Conservation (phyloP, 2,113 vertebrate genomes). For the Sorex fumeus region DNA sequence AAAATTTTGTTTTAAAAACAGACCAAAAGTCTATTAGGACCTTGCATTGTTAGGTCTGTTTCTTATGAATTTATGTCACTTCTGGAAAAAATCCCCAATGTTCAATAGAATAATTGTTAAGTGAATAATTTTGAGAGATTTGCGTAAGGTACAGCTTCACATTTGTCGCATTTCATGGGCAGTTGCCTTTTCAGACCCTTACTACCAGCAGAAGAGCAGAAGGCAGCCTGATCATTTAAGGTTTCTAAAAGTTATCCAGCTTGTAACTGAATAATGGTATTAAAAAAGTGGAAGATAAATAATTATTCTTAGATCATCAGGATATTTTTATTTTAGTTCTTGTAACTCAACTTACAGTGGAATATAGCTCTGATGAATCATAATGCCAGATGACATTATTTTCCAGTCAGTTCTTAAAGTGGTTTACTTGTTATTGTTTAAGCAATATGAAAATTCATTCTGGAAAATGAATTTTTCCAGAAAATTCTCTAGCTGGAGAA, state of each 20-base stretch:
- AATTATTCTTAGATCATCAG: slow-evolving; percentile 67
- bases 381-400: slow-evolving; percentile 55
- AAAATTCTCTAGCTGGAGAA: no score
- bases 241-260: slow-evolving; percentile 43
- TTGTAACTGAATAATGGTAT: slow-evolving; percentile 56
- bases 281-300: slow-evolving; percentile 48
- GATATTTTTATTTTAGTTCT: slow-evolving; percentile 59
- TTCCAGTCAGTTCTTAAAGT: slow-evolving; percentile 27
- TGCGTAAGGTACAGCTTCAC: background rate
- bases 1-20: slow-evolving; percentile 61
- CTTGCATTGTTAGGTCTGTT: slow-evolving; percentile 14
- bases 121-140: slow-evolving; percentile 36
- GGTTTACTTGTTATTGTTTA: slow-evolving; percentile 52
- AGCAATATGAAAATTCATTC: slow-evolving; percentile 58
- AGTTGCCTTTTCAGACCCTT: slow-evolving; percentile 34
- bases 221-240: slow-evolving; percentile 36
- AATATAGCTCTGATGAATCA: slow-evolving; percentile 31
- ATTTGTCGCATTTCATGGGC: background rate
- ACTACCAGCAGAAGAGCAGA: background rate
- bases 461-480: background rate
- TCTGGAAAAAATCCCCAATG: slow-evolving; percentile 24
- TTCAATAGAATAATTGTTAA: slow-evolving; percentile 44
- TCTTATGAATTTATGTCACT: slow-evolving; percentile 53
- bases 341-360: slow-evolving; percentile 59
- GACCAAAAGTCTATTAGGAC: slow-evolving; percentile 32